These are phyloP conservation scores for Eublepharis macularius DNA, from an alignment of 2,113 vertebrate species.

Conservation along the genomic window DNA sequence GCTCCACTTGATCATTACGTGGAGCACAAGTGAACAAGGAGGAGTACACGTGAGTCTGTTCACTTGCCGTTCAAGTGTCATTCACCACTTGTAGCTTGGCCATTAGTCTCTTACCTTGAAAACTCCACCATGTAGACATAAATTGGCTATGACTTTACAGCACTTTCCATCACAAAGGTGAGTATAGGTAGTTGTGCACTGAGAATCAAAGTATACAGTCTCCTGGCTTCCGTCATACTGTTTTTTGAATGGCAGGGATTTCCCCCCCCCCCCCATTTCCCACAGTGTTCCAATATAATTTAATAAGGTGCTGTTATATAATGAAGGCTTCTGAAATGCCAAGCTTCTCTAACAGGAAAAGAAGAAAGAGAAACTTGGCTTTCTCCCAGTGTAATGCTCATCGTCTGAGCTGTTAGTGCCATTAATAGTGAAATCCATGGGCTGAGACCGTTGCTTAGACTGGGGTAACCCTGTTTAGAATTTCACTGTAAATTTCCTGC, in stretches of 20 bases:
- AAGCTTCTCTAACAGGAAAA: slow-evolving; percentile 56
- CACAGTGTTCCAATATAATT: slow-evolving; percentile 54
- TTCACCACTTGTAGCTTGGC: too few relatives aligned
- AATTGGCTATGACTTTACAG: too few relatives aligned
- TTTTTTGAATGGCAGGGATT: slow-evolving; percentile 51
- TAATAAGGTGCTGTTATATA: slow-evolving; percentile 34
- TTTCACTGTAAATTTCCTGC: too few relatives aligned
- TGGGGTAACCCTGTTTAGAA: too few relatives aligned
- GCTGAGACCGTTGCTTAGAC: too few relatives aligned
- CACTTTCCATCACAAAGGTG: slow-evolving; percentile 48
- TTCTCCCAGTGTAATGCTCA: slow-evolving; percentile 15
- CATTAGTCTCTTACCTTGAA: too few relatives aligned
- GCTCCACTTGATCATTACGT: too few relatives aligned
- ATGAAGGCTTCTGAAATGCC: slow-evolving; percentile 50
- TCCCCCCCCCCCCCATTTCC: slow-evolving; percentile 62
- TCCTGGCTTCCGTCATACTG: slow-evolving; percentile 58
- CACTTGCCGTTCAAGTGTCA: too few relatives aligned
- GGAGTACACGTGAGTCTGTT: too few relatives aligned
- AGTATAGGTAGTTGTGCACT: slow-evolving; percentile 32
- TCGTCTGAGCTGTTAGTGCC: neutral
- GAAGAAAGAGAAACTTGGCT: slow-evolving; percentile 48
- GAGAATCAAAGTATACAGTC: slow-evolving; percentile 54
- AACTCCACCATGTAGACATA: too few relatives aligned
- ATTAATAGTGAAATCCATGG: too few relatives aligned
- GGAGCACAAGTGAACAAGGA: too few relatives aligned